phyloP scores from a whole-genome alignment of 2,888 invertebrate genomes.

The Arge pagana region DNA sequence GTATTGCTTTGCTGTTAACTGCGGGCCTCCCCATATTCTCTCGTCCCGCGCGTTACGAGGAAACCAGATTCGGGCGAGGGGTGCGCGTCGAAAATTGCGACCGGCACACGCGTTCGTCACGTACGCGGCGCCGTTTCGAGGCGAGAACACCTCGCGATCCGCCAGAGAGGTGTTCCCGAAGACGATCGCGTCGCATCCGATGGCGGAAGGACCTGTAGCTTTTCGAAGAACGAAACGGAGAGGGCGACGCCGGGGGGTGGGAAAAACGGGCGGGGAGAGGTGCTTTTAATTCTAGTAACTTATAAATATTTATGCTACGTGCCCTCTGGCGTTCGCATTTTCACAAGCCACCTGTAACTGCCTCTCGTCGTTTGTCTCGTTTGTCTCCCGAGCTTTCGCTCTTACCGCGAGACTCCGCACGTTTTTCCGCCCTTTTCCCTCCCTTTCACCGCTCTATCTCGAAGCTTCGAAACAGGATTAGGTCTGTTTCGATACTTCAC shows the following conservation, averaged over 20 bases:
- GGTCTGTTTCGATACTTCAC: conserved; percentile 25
- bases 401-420: conserved; percentile 20
- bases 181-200: too few species aligned
- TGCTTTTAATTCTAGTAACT: background rate
- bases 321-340: background rate
- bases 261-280: background rate
- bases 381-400: conserved; percentile 22
- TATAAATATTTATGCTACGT: conserved; percentile 11
- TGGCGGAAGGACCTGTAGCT: background rate
- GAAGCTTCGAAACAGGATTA: conserved; percentile 26
- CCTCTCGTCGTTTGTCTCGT: conserved; percentile 28
- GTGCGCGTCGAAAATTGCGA: conserved; percentile 27
- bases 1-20: conserved; percentile 23
- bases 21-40: conserved; percentile 27
- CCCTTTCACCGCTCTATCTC: conserved; percentile 5
- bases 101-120: conserved; percentile 30
- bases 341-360: conserved; percentile 22
- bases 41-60: conserved; percentile 12
- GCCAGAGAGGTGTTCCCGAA: too few species aligned
- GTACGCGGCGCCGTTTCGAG: too few species aligned
- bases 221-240: background rate
- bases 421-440: conserved; percentile 23
- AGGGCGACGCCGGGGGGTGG: background rate
- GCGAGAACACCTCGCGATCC: too few species aligned
- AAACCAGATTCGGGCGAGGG: too few species aligned